Conservation (phyloP, 1,140 invertebrate genomes). For the Macrosteles quadrilineatus region DNA sequence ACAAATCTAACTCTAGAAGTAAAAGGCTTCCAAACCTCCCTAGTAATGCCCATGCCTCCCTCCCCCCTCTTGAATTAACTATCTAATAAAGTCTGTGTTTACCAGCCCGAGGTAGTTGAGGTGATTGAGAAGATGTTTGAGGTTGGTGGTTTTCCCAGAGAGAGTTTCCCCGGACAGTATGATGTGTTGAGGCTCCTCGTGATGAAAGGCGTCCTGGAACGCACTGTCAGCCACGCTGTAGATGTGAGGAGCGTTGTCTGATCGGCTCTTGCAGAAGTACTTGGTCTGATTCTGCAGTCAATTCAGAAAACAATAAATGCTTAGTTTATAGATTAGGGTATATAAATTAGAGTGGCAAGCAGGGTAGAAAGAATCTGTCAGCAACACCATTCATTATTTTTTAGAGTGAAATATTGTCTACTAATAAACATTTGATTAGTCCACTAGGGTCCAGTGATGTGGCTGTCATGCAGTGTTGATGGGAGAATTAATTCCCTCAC, state of each 20-base stretch:
- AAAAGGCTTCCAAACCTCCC: too few species aligned
- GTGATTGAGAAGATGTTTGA: constrained; percentile 71
- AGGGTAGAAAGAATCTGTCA: background rate
- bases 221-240: constrained; percentile 85
- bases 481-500: too few species aligned
- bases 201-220: constrained; percentile 82
- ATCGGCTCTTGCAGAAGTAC: constrained; percentile 82
- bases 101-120: constrained; percentile 67
- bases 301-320: constrained; percentile 31
- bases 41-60: too few species aligned
- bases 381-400: too few species aligned
- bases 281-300: constrained; percentile 71
- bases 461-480: too few species aligned
- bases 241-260: constrained; percentile 88
- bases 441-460: too few species aligned
- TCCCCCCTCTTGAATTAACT: too few species aligned
- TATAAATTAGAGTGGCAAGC: background rate
- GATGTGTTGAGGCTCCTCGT: constrained; percentile 79
- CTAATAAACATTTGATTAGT: too few species aligned
- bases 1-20: too few species aligned
- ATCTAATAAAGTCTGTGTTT: background rate
- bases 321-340: too few species aligned
- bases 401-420: too few species aligned
- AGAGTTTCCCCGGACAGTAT: constrained; percentile 80
- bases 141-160: constrained; percentile 81